Base-by-base conservation (phyloP, 2,113 vertebrate species). In the Brevimyrus niger region DNA sequence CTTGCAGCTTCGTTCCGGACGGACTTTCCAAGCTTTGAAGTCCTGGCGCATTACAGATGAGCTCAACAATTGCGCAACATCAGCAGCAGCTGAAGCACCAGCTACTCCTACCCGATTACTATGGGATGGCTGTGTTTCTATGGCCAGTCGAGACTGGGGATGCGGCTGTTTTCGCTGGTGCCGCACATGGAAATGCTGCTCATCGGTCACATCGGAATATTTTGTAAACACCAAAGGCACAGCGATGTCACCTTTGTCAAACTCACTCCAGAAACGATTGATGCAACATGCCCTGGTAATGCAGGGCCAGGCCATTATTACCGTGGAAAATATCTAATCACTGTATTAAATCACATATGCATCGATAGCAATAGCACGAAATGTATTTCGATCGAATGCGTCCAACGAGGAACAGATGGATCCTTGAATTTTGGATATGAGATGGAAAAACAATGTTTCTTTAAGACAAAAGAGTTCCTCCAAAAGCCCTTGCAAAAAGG, bases 231-330 rank as follows among this genome's bases (percentile, higher is more conserved):
- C 98, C 92, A 99, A 93, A 23, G 98, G 98, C 91, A 99, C 98
- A 0, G 98, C 97, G 92, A 99, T 99, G 93, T 99, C 98, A 65
- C 95, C 98, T 93, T 99, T 99, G 92, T 99, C 98, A 91, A 99
- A 94, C 93, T 99, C 97, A 94, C 96, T 98, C 98, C 98, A 99
- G 92, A 98, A 98, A 47, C 98, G 98, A 89, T 97, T 98, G 92
- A 99, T 98, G 96, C 98, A 99, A 97, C 98, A 99, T 27, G 98
- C 98, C 92, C 98, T 96, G 91, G 97, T 99, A 88, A 99, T 98
- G 95, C 98, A 99, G 89, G 98, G 98, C 98, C 98, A 99, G 76
- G 98, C 98, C 98, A 99, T 99, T 93, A 86, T 93, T 88, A 80
- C 87, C 38, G 85, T 46, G 85, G 53, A 47, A 80, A 88, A 50